A percentile compares a stretch with the other conserved stretches of the same genome.
phyloP scores from a whole-genome alignment of 2,797 vertebrate species.

The Lepus oiostolus region DNA sequence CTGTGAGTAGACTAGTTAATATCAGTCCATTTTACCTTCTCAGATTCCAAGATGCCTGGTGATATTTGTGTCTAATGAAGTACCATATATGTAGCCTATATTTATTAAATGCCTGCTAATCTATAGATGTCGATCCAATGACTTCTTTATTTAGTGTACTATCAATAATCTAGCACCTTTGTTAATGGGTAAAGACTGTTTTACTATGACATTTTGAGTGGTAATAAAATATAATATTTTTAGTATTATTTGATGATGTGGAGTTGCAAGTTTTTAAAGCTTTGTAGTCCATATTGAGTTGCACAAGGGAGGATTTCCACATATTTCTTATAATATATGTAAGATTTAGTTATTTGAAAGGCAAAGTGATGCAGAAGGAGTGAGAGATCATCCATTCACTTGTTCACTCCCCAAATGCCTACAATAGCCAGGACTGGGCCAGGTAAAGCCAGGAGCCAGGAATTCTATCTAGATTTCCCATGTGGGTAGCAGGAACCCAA shows the following conservation, averaged over 20 bases:
- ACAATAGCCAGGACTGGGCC: too few relatives aligned
- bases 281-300: constrained; percentile 11
- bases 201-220: constrained; percentile 34
- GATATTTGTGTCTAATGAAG: background rate
- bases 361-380: too few relatives aligned
- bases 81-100: background rate
- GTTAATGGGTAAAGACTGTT: background rate
- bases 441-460: too few relatives aligned
- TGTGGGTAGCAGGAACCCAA: too few relatives aligned
- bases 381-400: too few relatives aligned
- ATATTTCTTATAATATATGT: constrained; percentile 3
- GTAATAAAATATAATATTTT: background rate
- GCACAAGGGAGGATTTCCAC: background rate
- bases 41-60: constrained; percentile 5
- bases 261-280: constrained; percentile 16
- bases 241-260: constrained; percentile 17
- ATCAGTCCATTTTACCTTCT: background rate
- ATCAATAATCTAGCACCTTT: background rate
- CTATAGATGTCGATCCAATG: background rate
- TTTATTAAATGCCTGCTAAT: constrained; percentile 22
- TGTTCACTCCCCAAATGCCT: too few relatives aligned
- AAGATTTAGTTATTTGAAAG: too few relatives aligned
- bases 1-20: background rate
- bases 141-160: background rate
- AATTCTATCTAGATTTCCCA: too few relatives aligned